Evolutionary conservation across 2,888 invertebrate genomes (phyloP), one percentile per base, ranked within the genome.

Genomic region (Thera obeliscata): DNA sequence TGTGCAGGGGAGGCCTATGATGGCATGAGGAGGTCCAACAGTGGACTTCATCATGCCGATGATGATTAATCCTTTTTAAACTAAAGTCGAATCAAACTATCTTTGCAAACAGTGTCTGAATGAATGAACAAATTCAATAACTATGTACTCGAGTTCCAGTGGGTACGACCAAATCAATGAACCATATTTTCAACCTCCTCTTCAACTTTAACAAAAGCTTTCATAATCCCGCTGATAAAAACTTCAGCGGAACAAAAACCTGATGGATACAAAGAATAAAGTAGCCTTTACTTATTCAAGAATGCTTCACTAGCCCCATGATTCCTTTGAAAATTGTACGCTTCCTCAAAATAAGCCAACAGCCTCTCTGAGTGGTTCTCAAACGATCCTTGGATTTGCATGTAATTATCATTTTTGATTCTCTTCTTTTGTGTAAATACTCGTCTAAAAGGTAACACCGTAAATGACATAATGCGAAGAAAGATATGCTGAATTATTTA

Each of bases 351-450:
- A 84, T 77, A 81, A 81, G 82, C 78, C 81, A 78, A 75, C 76
- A 77, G 74, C 61, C 68, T 67, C 71, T 64, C 74, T 76, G 80
- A 83, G 81, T 80, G 81, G 78, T 81, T 78, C 84, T 84, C 85
- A 80, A 85, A 84, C 83, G 88, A 87, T 86, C 88, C 86, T 78
- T 73, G 87, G 93, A 93, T 94, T 94, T 93, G 90, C 94, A 94
- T 94, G 82, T 88, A 90, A 93, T 94, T 94, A 94, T 93, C 91
- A 94, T 94, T 94, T 94, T 94, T 94, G 94, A 94, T 94, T 94
- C 91, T 86, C 87, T 89, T 87, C 93, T 94, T 93, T 92, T 93
- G 93, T 93, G 90, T 89, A 92, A 92, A 92, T 88, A 91, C 90
- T 87, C 87, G 75, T 86, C 85, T 88, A 84, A 87, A 90, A 91